Conservation (phyloP, 2,797 vertebrate genomes). For the Channallabes apus region DNA sequence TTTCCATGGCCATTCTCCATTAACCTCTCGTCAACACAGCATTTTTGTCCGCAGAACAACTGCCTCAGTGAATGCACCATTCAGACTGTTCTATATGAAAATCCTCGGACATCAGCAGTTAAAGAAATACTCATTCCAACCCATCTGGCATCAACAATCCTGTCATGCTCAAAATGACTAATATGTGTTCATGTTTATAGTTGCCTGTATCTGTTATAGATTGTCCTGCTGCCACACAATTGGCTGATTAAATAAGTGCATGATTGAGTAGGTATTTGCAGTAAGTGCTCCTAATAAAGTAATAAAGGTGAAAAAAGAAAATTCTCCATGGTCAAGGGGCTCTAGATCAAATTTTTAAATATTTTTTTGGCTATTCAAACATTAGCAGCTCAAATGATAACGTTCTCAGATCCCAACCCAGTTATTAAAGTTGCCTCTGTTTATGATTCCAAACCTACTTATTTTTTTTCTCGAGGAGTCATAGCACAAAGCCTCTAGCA, state of each 20-base stretch:
- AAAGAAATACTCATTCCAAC: not conserved
- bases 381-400: slow-evolving; percentile 36
- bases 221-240: not conserved
- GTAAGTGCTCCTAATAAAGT: not conserved
- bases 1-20: not conserved
- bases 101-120: not conserved
- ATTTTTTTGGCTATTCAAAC: slow-evolving; percentile 21
- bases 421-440: slow-evolving; percentile 27
- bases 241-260: not conserved
- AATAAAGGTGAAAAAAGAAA: not conserved
- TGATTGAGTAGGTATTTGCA: not conserved
- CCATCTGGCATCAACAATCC: not conserved
- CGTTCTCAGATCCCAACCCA: slow-evolving; percentile 14
- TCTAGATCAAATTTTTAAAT: not conserved
- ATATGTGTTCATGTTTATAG: too few species aligned
- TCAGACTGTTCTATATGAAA: not conserved
- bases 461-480: slow-evolving; percentile 45
- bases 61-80: not conserved
- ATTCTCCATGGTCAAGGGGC: not conserved
- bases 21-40: not conserved
- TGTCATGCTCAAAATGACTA: not conserved
- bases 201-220: not conserved
- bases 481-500: slow-evolving; percentile 35
- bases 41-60: not conserved
- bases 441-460: slow-evolving; percentile 29